phyloP scores from a whole-genome alignment of 1,140 invertebrate species.

The Apis cerana region DNA sequence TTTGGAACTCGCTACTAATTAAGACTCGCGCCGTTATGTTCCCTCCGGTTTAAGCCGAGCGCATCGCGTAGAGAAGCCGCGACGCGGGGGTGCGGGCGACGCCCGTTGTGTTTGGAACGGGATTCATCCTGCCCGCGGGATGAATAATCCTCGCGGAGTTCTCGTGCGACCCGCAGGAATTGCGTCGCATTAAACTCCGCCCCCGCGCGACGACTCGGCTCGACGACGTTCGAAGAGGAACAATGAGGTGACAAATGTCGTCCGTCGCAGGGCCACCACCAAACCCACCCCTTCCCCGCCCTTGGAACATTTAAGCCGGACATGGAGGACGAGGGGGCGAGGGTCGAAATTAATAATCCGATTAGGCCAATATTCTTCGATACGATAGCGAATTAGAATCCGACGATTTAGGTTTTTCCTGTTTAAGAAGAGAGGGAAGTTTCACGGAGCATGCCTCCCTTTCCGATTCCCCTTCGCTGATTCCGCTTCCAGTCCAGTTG shows the following conservation, averaged over 20 bases:
- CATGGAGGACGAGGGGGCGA: conserved; percentile 24
- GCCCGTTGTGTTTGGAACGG: conserved; percentile 44
- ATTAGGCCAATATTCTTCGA: conserved; percentile 14
- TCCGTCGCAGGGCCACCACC: conserved; percentile 27
- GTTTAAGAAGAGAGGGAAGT: neutral
- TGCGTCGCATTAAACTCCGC: conserved; percentile 79
- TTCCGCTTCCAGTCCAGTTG: conserved; percentile 41
- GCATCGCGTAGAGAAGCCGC: neutral
- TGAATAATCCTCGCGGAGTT: conserved; percentile 69
- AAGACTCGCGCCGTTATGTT: conserved; percentile 69
- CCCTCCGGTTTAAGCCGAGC: conserved; percentile 39
- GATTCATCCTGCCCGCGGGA: conserved; percentile 59
- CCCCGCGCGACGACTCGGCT: conserved; percentile 69
- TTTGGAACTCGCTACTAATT: conserved; percentile 67
- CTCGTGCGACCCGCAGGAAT: conserved; percentile 71
- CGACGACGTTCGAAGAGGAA: conserved; percentile 70
- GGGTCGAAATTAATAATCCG: conserved; percentile 12
- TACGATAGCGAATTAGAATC: neutral
- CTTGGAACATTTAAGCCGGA: conserved; percentile 67
- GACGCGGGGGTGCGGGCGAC: neutral
- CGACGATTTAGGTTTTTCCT: neutral
- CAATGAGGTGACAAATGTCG: conserved; percentile 80
- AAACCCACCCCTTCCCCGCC: neutral
- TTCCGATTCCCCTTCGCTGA: too few species aligned
- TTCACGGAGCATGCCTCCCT: neutral